Percentiles rank a stretch among this genome's conserved stretches.
Evolutionary conservation across 2,888 invertebrate species (phyloP).

Genomic region (Rhingia rostrata): DNA sequence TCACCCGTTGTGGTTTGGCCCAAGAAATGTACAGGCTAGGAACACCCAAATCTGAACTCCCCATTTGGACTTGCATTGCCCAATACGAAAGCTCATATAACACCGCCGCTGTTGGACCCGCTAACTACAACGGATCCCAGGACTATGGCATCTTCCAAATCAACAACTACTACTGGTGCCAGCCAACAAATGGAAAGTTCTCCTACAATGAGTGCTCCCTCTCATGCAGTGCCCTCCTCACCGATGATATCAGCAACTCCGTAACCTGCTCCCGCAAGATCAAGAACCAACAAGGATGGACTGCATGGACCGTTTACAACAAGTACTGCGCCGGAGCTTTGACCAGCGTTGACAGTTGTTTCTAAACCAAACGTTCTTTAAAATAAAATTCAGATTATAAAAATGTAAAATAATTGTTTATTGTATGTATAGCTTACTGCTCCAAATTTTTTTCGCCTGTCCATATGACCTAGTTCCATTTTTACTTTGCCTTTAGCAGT

Average conservation of each 20-base stretch:
- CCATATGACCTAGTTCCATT: too few species aligned
- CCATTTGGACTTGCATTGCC: slow-evolving; percentile 80
- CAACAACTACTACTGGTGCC: slow-evolving; percentile 78
- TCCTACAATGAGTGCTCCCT: slow-evolving; percentile 80
- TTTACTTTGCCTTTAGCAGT: too few species aligned
- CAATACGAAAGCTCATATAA: slow-evolving; percentile 81
- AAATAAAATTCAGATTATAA: too few species aligned
- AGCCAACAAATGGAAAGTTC: slow-evolving; percentile 68
- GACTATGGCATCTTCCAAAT: slow-evolving; percentile 83
- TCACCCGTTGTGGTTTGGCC: slow-evolving; percentile 79
- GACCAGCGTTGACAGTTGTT: slow-evolving; percentile 77
- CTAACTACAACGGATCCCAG: slow-evolving; percentile 83
- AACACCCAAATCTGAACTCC: slow-evolving; percentile 78
- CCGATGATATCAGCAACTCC: slow-evolving; percentile 80
- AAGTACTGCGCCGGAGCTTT: slow-evolving; percentile 76
- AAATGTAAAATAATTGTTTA: too few species aligned
- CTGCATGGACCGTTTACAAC: slow-evolving; percentile 80
- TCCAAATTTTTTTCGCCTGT: too few species aligned
- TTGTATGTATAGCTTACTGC: too few species aligned
- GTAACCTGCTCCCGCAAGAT: slow-evolving; percentile 79
- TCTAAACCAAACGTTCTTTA: slow-evolving; percentile 70
- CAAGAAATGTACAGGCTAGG: slow-evolving; percentile 80
- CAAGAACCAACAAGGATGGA: slow-evolving; percentile 80
- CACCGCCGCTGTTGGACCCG: slow-evolving; percentile 83
- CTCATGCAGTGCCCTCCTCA: slow-evolving; percentile 79